These are phyloP conservation scores for Lampris incognitus DNA, from an alignment of 2,113 vertebrate species.

Conservation along the genomic window DNA sequence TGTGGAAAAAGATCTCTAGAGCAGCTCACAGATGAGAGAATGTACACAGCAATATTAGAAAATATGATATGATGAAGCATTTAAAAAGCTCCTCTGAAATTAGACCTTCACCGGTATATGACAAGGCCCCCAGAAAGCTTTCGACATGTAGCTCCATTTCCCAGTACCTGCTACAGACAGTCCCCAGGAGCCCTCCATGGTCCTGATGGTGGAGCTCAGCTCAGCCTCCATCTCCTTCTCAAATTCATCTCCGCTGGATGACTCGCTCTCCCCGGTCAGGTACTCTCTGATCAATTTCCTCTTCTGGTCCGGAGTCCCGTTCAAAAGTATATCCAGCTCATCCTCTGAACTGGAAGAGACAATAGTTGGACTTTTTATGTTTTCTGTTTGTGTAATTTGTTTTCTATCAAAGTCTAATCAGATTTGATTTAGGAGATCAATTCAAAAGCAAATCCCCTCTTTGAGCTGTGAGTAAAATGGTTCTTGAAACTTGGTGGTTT, in stretches of 20 bases:
- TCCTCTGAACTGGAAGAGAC: conserved; percentile 89
- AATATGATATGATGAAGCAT: too few species aligned
- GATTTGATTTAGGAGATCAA: too few species aligned
- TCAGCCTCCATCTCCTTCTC: conserved; percentile 98
- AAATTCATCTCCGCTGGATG: conserved; percentile 95
- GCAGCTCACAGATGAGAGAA: too few species aligned
- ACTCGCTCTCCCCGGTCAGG: conserved; percentile 95
- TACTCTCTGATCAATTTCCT: conserved; percentile 95
- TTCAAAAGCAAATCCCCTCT: too few species aligned
- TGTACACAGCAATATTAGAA: too few species aligned
- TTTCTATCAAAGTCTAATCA: too few species aligned
- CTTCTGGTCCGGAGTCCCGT: conserved; percentile 94
- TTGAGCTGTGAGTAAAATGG: too few species aligned
- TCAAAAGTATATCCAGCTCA: conserved; percentile 93
- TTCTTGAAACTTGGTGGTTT: too few species aligned
- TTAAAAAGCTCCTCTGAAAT: too few species aligned
- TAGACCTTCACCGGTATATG: background rate
- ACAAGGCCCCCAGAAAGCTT: too few species aligned
- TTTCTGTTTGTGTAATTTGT: too few species aligned
- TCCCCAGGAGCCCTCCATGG: conserved; percentile 87
- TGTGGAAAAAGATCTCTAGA: too few species aligned
- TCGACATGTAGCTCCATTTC: background rate
- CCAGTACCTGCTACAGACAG: conserved; percentile 57
- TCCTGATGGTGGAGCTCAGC: conserved; percentile 89
- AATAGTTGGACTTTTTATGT: background rate